Base-by-base conservation (phyloP, 2,888 invertebrate species). In the Ophion ventricosus region DNA sequence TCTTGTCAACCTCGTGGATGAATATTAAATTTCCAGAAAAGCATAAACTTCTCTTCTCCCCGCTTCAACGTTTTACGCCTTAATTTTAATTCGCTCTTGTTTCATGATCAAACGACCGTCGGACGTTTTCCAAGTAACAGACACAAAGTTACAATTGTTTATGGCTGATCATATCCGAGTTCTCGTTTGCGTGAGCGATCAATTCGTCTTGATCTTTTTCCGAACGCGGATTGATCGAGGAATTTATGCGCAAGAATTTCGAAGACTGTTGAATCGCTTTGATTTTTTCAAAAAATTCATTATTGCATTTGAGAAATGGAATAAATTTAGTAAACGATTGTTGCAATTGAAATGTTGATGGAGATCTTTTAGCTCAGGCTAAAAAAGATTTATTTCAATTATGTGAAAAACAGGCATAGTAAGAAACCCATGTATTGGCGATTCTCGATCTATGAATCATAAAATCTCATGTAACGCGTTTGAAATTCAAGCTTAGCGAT, bases 21-120 rank as follows among this genome's bases (percentile, higher is more conserved):
- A 90, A 90, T 91, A 90, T 91, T 90, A 91, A 91, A 90, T 91
- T 91, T 91, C 87, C 89, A 86, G 84, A 82, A 87, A 86, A 87
- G 81, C 67, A 57, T 69, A 78, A 82, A 72, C 70, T 77, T 66
- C 73, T 69, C 63, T 67, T 73, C 56, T 78, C 59, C 59, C 61
- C 59, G 2, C 14, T 80, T 77, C 73, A 35, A 76, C 73, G 85
- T 87, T 87, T n/a, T 69, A 74, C 64, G 23, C 23, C 26, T 70
- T 79, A 29, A 20, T 72, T 70, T 76, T 67, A n/a, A 56, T 66
- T 59, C 17, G 26, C 73, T 69, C 40, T 59, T 40, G 63, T 76
- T 72, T 82, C 73, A 80, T 82, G 82, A 69, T 73, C n/a, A 40
- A 64, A 74, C 67, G 73, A 56, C 56, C 64, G 49, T 70, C 14